Conservation (phyloP, 2,797 vertebrate genomes). For the Ctenochaetus hawaiiensis region DNA sequence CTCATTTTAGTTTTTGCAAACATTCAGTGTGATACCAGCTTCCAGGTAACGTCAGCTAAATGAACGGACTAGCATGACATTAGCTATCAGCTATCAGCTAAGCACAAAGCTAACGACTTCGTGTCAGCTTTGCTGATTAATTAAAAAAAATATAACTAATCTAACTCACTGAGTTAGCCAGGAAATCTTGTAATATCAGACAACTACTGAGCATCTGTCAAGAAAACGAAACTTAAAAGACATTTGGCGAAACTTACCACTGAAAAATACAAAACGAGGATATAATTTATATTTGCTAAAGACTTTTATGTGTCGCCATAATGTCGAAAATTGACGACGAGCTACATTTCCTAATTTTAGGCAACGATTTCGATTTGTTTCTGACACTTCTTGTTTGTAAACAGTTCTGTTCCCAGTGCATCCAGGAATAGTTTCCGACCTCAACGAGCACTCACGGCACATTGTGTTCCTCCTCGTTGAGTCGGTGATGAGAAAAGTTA, state of each 20-base stretch:
- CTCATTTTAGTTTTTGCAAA: neutral
- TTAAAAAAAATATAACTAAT: neutral
- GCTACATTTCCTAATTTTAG: neutral
- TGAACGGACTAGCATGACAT: neutral
- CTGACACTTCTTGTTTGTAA: slow-evolving; percentile 71
- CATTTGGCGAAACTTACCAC: slow-evolving; percentile 56
- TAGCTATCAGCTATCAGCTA: neutral
- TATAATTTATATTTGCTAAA: neutral
- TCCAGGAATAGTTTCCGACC: slow-evolving; percentile 70
- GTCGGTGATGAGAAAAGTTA: neutral
- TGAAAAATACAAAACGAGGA: neutral
- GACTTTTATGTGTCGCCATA: neutral
- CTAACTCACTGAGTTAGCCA: neutral
- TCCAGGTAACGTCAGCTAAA: neutral
- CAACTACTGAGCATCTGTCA: neutral
- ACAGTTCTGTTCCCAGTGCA: slow-evolving; percentile 70
- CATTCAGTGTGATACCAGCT: neutral
- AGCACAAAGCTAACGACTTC: neutral
- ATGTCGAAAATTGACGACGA: neutral
- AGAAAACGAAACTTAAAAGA: slow-evolving; percentile 8
- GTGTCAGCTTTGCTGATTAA: neutral
- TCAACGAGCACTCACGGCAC: slow-evolving; percentile 21
- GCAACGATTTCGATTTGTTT: slow-evolving; percentile 4
- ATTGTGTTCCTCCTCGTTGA: slow-evolving; percentile 54
- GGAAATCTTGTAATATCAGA: neutral